Percentiles rank a stretch among this genome's conserved stretches.
These are phyloP conservation scores for Rousettus madagascariensis DNA, from an alignment of 2,797 vertebrate species.

Conservation along the genomic window DNA sequence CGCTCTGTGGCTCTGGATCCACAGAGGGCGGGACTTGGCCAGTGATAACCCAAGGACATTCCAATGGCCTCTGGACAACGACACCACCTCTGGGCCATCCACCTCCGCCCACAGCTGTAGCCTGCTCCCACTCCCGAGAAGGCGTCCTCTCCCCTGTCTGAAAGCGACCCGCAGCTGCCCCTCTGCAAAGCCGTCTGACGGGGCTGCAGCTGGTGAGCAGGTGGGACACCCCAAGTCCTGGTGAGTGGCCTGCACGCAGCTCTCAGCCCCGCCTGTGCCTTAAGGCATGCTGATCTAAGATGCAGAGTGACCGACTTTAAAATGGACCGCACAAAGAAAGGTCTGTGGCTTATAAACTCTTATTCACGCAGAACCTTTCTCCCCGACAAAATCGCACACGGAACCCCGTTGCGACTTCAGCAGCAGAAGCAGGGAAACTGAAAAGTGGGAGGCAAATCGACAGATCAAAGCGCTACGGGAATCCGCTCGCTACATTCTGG, in stretches of 20 bases:
- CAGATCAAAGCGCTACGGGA: neutral
- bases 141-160: too few relatives aligned
- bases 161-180: neutral
- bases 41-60: neutral
- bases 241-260: neutral
- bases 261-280: neutral
- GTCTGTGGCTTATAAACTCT: neutral
- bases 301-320: neutral
- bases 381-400: neutral
- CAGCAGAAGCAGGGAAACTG: neutral
- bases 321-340: neutral
- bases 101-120: neutral
- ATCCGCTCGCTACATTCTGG: neutral
- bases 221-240: neutral
- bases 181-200: neutral
- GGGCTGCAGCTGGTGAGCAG: neutral
- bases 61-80: neutral
- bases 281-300: neutral
- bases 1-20: neutral
- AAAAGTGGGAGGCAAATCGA: neutral
- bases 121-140: neutral
- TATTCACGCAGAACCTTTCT: neutral
- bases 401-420: neutral
- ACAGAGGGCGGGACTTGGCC: neutral
- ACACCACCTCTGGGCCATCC: neutral